A percentile compares a stretch with the other conserved stretches of the same genome.
These are phyloP conservation scores for Squalus acanthias DNA, from an alignment of 2,797 vertebrate genomes.

Conservation along the genomic window DNA sequence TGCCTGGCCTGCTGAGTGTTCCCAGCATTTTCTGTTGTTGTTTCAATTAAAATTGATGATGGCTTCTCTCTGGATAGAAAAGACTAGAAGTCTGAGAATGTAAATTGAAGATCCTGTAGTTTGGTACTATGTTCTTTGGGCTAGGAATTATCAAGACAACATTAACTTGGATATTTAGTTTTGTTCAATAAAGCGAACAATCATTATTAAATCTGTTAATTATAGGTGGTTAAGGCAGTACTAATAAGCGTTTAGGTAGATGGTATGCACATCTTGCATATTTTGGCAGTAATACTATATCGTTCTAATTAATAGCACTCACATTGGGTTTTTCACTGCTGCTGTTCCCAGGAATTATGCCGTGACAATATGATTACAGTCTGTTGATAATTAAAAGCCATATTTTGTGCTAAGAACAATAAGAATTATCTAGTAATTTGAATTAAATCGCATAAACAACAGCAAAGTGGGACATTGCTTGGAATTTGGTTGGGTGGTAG, in stretches of 20 bases:
- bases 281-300: background rate
- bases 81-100: background rate
- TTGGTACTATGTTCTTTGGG: background rate
- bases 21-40: too few relatives aligned
- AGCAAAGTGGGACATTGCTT: background rate
- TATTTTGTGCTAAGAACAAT: background rate
- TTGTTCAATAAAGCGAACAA: background rate
- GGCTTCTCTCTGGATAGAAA: background rate
- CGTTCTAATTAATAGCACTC: background rate
- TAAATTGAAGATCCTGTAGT: background rate
- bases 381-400: background rate
- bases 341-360: background rate
- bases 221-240: background rate
- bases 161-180: background rate
- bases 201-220: background rate
- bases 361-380: background rate
- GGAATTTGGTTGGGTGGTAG: background rate
- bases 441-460: background rate
- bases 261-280: background rate
- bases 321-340: background rate
- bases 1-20: too few relatives aligned
- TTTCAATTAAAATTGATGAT: background rate
- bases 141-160: background rate
- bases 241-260: background rate
- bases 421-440: background rate